These are phyloP conservation scores for Clunio marinus DNA, from an alignment of 2,888 invertebrate species.

Conservation along the genomic window DNA sequence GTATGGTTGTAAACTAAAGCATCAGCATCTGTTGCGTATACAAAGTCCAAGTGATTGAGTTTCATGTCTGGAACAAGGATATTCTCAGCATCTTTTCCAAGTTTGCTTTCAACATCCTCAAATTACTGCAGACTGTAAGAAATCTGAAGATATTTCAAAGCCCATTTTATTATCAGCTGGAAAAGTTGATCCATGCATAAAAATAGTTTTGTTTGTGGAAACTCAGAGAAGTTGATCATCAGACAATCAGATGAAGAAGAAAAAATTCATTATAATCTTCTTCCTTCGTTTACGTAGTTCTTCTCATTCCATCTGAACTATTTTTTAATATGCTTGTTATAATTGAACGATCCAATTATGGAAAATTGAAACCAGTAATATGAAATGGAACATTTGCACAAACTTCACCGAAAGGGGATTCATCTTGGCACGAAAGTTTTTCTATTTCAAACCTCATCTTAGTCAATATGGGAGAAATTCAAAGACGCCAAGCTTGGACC, in stretches of 20 bases:
- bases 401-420: slow-evolving; percentile 55
- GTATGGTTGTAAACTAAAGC: slow-evolving; percentile 54
- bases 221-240: slow-evolving; percentile 61
- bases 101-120: slow-evolving; percentile 47
- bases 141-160: slow-evolving; percentile 58
- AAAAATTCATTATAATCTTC: not conserved
- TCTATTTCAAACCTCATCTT: slow-evolving; percentile 54
- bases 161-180: slow-evolving; percentile 60
- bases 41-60: slow-evolving; percentile 64
- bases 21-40: slow-evolving; percentile 59
- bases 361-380: slow-evolving; percentile 59
- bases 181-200: slow-evolving; percentile 53
- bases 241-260: too few relatives aligned
- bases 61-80: slow-evolving; percentile 53
- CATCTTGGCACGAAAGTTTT: slow-evolving; percentile 55
- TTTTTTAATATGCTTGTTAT: slow-evolving; percentile 65
- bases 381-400: slow-evolving; percentile 66
- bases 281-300: too few relatives aligned
- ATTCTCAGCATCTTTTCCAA: slow-evolving; percentile 55
- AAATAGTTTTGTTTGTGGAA: slow-evolving; percentile 54
- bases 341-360: slow-evolving; percentile 61
- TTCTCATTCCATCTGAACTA: slow-evolving; percentile 56
- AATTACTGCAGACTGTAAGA: slow-evolving; percentile 60
- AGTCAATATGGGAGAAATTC: slow-evolving; percentile 49
- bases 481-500: slow-evolving; percentile 52